Base-by-base conservation (phyloP, 2,797 vertebrate genomes). In the Falco novaeseelandiae region DNA sequence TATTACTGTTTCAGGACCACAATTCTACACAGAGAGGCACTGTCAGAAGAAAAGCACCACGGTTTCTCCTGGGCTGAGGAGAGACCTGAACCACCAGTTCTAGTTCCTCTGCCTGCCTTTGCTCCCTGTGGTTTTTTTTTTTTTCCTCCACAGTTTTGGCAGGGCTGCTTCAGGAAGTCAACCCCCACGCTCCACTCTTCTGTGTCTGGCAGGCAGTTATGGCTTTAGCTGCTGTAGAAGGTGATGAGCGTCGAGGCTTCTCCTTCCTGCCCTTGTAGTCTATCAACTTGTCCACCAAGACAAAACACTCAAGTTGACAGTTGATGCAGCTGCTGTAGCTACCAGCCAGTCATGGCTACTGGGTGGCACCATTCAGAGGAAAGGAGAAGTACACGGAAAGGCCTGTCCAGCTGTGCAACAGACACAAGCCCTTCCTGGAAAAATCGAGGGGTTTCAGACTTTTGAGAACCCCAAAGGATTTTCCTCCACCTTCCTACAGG, bases 151-250 rank as follows among this genome's bases (percentile, higher is more conserved):
- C 23, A 54, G 27, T 79, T 86, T 59, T 23, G 6, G 34, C 6
- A 1, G 48, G 22, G 61, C 10, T 78, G 57, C 49, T 89, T 58
- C 1, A 42, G 92, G 71, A 85, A 89, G 72, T 19, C 57, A 51
- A 27, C 6, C 17, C 14, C 16, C 44, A 42, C 10, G 4, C 22
- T 81, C 54, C 57, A 49, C 22, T 66, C 54, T 4, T 29, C 21
- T 30, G 25, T 34, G 65, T 89, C 82, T 87, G 84, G 51, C 58
- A 72, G 72, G 87, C 87, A 83, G 52, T 62, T 36, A 3, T 83
- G 93, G 89, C 90, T 94, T 92, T 62, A 82, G 92, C 82, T 89
- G 79, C 71, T 52, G 54, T 32, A 51, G 77, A 59, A 79, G 87
- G 38, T 15, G 7, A 79, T 65, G 87, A 44, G 48, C 81, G 58